Evolutionary conservation across 1,140 invertebrate genomes (phyloP), one percentile per base, ranked within the genome.

Genomic region (Papilio xuthus): DNA sequence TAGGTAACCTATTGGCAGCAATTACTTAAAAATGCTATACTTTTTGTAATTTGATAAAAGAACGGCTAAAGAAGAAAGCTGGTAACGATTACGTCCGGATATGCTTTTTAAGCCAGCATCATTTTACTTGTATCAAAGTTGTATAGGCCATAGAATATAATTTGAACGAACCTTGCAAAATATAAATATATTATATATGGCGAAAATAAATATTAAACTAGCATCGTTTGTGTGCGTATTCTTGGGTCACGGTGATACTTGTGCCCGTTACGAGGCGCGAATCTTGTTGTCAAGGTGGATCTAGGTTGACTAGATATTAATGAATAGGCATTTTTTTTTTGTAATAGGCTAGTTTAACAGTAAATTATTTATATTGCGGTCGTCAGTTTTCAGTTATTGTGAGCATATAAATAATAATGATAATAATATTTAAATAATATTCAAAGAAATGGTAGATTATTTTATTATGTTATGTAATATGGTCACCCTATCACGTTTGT

Each of bases 401-500:
- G 12, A 6, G 26, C 6, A 0, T 1, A 8, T 18, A 67, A 28
- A 67, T 28, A 28, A 20, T 23, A 56, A 20, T 8, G n/a, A n/a
- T n/a, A 28, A 67, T 28, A 28, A 20, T 23, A 56, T 7, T 8
- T 18, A 67, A 28, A 67, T 28, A 28, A 20, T 23, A 56, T 7
- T 8, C 7, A 37, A 6, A 37, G 7, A 37, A 37, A 37, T 37
- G 32, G 32, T 37, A 37, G 0, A 37, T 18, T 50, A n/a, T n/a
- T 50, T 50, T 18, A 15, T n/a, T 18, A 1, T 15, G 47, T 50
- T 50, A 18, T 6, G 6, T 18, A 18, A 50, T n/a, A 32, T 74
- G 72, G 72, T 74, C 72, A 28, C 72, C 72, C 73, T 75, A 60
- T 32, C 26, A 20, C 0, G 2, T 10, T 44, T 71, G 69, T 20